Conservation (phyloP, 1,140 invertebrate genomes). For the Scaptomyza graminum region DNA sequence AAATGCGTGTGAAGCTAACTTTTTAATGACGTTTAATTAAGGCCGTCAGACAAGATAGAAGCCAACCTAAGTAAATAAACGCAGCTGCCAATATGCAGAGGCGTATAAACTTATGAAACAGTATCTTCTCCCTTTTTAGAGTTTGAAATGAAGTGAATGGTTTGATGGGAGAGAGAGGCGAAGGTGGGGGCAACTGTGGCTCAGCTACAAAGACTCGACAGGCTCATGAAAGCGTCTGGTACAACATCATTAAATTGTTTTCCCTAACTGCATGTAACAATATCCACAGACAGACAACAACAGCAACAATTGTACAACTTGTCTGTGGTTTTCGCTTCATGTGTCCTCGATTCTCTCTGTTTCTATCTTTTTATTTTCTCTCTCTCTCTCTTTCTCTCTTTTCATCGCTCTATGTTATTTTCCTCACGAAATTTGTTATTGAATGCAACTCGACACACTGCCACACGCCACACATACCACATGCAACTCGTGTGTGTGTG, state of each 20-base stretch:
- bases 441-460: constrained; percentile 44
- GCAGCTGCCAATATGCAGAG: constrained; percentile 48
- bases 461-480: neutral
- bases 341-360: constrained; percentile 17
- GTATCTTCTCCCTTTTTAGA: neutral
- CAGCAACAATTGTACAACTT: constrained; percentile 22
- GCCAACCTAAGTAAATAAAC: constrained; percentile 57
- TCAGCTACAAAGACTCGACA: constrained; percentile 7
- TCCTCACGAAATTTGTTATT: constrained; percentile 52
- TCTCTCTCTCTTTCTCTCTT: neutral
- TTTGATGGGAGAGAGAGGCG: neutral
- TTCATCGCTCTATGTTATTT: constrained; percentile 45
- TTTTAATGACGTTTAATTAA: constrained; percentile 82
- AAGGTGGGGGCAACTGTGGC: neutral
- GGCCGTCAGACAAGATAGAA: constrained; percentile 41
- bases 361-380: neutral
- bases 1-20: constrained; percentile 74
- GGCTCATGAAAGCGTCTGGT: constrained; percentile 49
- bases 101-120: constrained; percentile 48
- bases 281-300: constrained; percentile 38
- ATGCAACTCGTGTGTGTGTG: constrained; percentile 10
- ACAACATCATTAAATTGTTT: constrained; percentile 80
- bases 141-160: constrained; percentile 45
- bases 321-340: constrained; percentile 25
- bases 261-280: constrained; percentile 66